Percentiles rank a stretch among this genome's conserved stretches.
Evolutionary conservation across 1,140 invertebrate species (phyloP).

Genomic region (Drosophila simulans): DNA sequence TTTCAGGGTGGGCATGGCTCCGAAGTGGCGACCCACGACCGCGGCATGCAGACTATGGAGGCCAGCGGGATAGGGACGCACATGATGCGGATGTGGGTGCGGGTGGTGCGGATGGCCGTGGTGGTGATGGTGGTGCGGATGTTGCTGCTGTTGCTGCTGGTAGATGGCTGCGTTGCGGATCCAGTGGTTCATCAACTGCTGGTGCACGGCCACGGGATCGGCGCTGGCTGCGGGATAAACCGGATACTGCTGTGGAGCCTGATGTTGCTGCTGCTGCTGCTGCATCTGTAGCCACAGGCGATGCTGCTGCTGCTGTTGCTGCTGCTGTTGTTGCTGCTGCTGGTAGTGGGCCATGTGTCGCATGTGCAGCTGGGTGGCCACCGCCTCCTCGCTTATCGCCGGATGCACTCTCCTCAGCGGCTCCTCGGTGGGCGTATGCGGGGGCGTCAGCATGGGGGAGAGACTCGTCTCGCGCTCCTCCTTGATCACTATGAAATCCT

Average conservation of each 20-base stretch:
- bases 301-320: slow-evolving; percentile 64
- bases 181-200: slow-evolving; percentile 90
- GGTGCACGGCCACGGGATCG: slow-evolving; percentile 81
- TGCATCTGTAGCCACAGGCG: slow-evolving; percentile 74
- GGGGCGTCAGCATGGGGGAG: slow-evolving; percentile 89
- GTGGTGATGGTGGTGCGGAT: slow-evolving; percentile 53
- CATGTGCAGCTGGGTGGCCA: slow-evolving; percentile 67
- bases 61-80: slow-evolving; percentile 81
- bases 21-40: slow-evolving; percentile 74
- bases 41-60: slow-evolving; percentile 70
- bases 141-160: slow-evolving; percentile 85
- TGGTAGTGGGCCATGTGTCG: slow-evolving; percentile 75
- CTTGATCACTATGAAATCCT: slow-evolving; percentile 86
- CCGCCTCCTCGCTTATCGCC: slow-evolving; percentile 69
- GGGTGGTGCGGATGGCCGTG: slow-evolving; percentile 58
- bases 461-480: slow-evolving; percentile 87
- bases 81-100: slow-evolving; percentile 45
- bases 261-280: slow-evolving; percentile 62
- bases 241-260: slow-evolving; percentile 56
- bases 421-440: slow-evolving; percentile 89
- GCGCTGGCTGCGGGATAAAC: slow-evolving; percentile 74
- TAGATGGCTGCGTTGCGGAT: slow-evolving; percentile 89
- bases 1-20: slow-evolving; percentile 86
- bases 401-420: slow-evolving; percentile 68
- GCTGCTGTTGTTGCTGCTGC: slow-evolving; percentile 68